Conservation (phyloP, 1,140 invertebrate species). For the Drosophila oshimai region DNA sequence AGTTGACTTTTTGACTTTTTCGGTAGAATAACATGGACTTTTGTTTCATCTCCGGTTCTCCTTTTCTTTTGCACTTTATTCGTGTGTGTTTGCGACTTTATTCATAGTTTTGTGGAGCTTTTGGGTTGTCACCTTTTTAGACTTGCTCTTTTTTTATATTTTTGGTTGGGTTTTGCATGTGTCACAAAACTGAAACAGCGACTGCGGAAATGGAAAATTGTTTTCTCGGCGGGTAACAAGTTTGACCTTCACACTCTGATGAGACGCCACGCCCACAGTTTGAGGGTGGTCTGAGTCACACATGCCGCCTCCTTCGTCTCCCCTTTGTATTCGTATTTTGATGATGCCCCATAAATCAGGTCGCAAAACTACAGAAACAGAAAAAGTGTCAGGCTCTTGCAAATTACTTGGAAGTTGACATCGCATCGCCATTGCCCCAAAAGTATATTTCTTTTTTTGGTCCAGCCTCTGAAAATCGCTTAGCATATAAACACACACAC, state of each 20-base stretch:
- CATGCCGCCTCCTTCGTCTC: background rate
- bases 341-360: slow-evolving; percentile 62
- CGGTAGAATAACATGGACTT: slow-evolving; percentile 76
- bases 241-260: slow-evolving; percentile 52
- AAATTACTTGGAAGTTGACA: slow-evolving; percentile 76
- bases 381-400: slow-evolving; percentile 75
- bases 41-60: slow-evolving; percentile 62
- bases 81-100: slow-evolving; percentile 10
- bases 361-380: slow-evolving; percentile 68
- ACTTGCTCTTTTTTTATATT: background rate
- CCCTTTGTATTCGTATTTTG: slow-evolving; percentile 23
- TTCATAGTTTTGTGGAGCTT: slow-evolving; percentile 42
- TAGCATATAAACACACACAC: slow-evolving; percentile 13
- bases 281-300: slow-evolving; percentile 8
- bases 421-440: slow-evolving; percentile 29
- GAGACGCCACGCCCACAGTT: slow-evolving; percentile 28
- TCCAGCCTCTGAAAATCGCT: slow-evolving; percentile 41
- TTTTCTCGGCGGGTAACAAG: slow-evolving; percentile 38
- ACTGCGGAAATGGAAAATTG: slow-evolving; percentile 43
- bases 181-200: slow-evolving; percentile 24
- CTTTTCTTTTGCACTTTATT: slow-evolving; percentile 18
- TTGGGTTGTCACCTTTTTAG: slow-evolving; percentile 30
- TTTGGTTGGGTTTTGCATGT: slow-evolving; percentile 6
- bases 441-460: background rate
- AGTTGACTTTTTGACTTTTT: slow-evolving; percentile 79